A percentile compares a stretch with the other conserved stretches of the same genome.
phyloP scores from a whole-genome alignment of 2,888 invertebrate genomes.

The Cephus runcator region DNA sequence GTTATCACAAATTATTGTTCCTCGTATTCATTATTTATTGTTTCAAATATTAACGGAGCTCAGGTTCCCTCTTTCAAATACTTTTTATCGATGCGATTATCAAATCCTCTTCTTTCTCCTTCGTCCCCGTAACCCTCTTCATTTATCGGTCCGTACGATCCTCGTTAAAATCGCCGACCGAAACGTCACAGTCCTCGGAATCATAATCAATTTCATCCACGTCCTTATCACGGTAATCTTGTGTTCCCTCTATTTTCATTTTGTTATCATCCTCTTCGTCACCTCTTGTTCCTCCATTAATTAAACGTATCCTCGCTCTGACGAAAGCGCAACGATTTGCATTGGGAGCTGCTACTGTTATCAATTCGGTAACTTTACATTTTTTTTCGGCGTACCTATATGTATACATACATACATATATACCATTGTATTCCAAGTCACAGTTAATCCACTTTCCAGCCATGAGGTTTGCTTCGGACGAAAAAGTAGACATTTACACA shows the following conservation, averaged over 20 bases:
- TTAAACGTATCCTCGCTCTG: slow-evolving; percentile 45
- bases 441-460: slow-evolving; percentile 46
- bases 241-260: neutral
- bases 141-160: no score
- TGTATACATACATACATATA: neutral
- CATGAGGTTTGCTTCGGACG: slow-evolving; percentile 33
- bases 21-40: slow-evolving; percentile 44
- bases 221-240: neutral
- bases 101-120: neutral
- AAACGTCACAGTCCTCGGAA: no score
- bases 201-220: no score
- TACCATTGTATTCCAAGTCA: slow-evolving; percentile 24
- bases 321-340: slow-evolving; percentile 36
- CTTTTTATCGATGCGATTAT: slow-evolving; percentile 44
- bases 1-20: slow-evolving; percentile 65
- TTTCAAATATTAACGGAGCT: slow-evolving; percentile 46
- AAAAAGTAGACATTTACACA: no score
- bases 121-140: no score
- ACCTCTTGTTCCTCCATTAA: slow-evolving; percentile 27
- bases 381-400: slow-evolving; percentile 11
- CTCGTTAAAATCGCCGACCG: no score
- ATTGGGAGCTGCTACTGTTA: slow-evolving; percentile 43
- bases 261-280: neutral
- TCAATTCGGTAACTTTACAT: slow-evolving; percentile 31
- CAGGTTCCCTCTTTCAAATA: slow-evolving; percentile 40